Evolutionary conservation across 2,888 invertebrate species (phyloP).

Genomic region (Carterocephalus palaemon): DNA sequence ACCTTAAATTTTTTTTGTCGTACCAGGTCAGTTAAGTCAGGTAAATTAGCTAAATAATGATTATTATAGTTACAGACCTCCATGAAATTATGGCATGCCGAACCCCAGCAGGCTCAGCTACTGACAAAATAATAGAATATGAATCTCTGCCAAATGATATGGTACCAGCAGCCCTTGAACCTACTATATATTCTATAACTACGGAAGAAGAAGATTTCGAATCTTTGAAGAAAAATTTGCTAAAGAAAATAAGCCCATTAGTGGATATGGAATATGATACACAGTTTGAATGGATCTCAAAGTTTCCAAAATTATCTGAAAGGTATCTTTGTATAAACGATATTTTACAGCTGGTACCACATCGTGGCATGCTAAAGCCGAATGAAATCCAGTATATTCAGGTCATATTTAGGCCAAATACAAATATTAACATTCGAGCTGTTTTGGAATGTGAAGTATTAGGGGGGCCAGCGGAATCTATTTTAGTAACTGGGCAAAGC

Average conservation of each 20-base stretch:
- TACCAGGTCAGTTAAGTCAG: too few species aligned
- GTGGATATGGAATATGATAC: constrained; percentile 43
- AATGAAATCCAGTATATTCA: constrained; percentile 70
- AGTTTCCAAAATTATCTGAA: constrained; percentile 46
- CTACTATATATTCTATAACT: constrained; percentile 28
- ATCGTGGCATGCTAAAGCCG: constrained; percentile 71
- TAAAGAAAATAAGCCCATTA: constrained; percentile 57
- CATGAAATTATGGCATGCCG: constrained; percentile 35
- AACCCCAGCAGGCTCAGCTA: constrained; percentile 30
- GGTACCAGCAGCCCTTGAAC: constrained; percentile 23
- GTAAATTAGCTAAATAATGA: too few species aligned
- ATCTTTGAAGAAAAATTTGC: constrained; percentile 38
- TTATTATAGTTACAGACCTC: constrained; percentile 36
- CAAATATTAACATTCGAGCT: constrained; percentile 65
- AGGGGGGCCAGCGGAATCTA: constrained; percentile 76
- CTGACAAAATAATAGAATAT: constrained; percentile 31
- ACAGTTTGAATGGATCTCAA: constrained; percentile 56
- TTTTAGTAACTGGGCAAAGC: constrained; percentile 72
- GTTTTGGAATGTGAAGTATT: constrained; percentile 72
- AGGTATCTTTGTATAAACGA: constrained; percentile 48
- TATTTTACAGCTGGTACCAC: constrained; percentile 65
- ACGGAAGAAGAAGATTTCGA: constrained; percentile 33
- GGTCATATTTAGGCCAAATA: constrained; percentile 67
- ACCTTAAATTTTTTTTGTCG: not conserved
- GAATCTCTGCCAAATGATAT: constrained; percentile 27